A percentile compares a stretch with the other conserved stretches of the same genome.
phyloP scores from a whole-genome alignment of 2,113 vertebrate genomes.

The Bostrychus sinensis region DNA sequence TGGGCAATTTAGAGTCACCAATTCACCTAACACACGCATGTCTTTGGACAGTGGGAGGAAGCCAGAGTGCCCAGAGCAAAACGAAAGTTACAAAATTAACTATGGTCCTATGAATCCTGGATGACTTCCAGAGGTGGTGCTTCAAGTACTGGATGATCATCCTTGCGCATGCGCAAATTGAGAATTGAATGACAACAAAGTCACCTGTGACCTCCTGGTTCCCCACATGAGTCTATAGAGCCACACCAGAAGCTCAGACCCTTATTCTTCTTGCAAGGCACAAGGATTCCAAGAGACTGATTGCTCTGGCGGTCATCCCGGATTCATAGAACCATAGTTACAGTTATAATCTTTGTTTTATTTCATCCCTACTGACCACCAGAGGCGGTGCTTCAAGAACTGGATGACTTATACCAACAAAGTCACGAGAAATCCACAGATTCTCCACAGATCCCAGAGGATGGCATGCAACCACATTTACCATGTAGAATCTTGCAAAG shows the following conservation, averaged over 20 bases:
- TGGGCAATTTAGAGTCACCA: too few relatives aligned
- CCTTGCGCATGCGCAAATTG: not conserved
- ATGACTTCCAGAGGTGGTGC: not conserved
- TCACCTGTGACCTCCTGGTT: not conserved
- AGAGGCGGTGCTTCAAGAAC: not conserved
- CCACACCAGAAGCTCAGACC: not conserved
- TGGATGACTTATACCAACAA: not conserved
- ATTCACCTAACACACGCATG: too few relatives aligned
- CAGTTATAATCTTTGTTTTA: not conserved
- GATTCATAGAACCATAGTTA: slow-evolving; percentile 7
- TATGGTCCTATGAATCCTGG: not conserved
- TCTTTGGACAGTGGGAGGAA: too few relatives aligned
- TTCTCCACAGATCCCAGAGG: not conserved
- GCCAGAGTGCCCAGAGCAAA: too few relatives aligned
- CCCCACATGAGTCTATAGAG: not conserved
- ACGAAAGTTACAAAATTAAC: not conserved
- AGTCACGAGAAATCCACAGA: not conserved
- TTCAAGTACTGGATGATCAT: too few relatives aligned
- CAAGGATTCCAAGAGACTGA: not conserved
- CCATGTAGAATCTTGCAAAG: not conserved
- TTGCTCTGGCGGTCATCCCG: not conserved
- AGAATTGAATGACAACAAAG: not conserved
- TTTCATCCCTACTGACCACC: not conserved
- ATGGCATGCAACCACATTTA: not conserved
- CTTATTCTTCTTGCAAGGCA: not conserved